A percentile compares a stretch with the other conserved stretches of the same genome.
phyloP scores from a whole-genome alignment of 1,140 invertebrate genomes.

The Arion vulgaris region DNA sequence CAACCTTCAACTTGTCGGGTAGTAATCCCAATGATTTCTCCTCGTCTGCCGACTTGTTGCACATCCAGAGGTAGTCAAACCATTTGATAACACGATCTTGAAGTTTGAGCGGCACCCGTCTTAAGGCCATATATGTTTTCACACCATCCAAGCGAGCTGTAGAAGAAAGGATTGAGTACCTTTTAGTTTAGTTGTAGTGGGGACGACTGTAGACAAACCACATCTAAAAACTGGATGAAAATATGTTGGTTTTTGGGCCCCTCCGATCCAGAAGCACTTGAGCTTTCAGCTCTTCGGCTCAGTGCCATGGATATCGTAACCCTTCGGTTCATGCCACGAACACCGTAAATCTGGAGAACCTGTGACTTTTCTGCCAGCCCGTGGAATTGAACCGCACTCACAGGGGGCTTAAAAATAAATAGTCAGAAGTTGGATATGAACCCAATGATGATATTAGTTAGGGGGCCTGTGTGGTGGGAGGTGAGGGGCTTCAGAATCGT shows the following conservation, averaged over 20 bases:
- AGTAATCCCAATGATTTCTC: conserved; percentile 79
- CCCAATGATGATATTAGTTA: too few species aligned
- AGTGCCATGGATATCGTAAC: too few species aligned
- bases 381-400: too few species aligned
- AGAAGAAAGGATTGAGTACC: conserved; percentile 42
- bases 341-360: too few species aligned
- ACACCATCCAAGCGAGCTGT: conserved; percentile 97
- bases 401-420: too few species aligned
- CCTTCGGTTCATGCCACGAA: too few species aligned
- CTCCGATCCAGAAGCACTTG: too few species aligned
- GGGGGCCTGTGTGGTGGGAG: too few species aligned
- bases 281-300: too few species aligned
- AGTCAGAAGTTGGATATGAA: too few species aligned
- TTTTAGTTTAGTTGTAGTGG: neutral
- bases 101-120: conserved; percentile 92
- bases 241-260: conserved; percentile 15
- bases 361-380: too few species aligned
- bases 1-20: conserved; percentile 89
- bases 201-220: neutral
- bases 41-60: conserved; percentile 98
- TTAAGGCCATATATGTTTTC: conserved; percentile 98
- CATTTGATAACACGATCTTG: conserved; percentile 99
- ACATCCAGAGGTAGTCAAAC: conserved; percentile 99
- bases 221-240: neutral
- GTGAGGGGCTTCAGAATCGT: too few species aligned